Evolutionary conservation across 1,140 invertebrate species (phyloP).

Genomic region (Atta colombica): DNA sequence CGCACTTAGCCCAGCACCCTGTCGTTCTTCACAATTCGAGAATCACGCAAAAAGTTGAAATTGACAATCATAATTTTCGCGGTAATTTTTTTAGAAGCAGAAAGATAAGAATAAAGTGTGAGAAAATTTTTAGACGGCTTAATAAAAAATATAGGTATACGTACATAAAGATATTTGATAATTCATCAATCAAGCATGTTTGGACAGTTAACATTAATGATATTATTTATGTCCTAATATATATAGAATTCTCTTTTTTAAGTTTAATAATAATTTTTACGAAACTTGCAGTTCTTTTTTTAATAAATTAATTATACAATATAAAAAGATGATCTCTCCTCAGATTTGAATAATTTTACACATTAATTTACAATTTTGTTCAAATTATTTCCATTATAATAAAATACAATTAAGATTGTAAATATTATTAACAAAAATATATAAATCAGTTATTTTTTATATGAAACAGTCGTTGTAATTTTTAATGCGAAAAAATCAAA

Average conservation of each 20-base stretch:
- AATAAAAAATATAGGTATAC: neutral
- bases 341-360: neutral
- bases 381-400: neutral
- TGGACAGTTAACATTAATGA: neutral
- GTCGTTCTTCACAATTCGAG: conserved; percentile 1
- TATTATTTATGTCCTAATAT: neutral
- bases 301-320: neutral
- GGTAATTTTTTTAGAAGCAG: neutral
- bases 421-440: neutral
- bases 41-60: conserved; percentile 31
- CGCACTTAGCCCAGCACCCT: conserved; percentile 13
- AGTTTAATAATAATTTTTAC: neutral
- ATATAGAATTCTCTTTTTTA: neutral
- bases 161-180: neutral
- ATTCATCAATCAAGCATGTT: neutral
- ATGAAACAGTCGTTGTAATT: neutral
- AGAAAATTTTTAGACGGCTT: neutral
- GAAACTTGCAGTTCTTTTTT: neutral
- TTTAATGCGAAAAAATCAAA: neutral
- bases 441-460: neutral
- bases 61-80: neutral
- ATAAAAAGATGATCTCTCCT: neutral
- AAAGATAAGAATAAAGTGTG: neutral
- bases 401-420: neutral
- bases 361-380: conserved; percentile 4